These are phyloP conservation scores for Anodontia alba DNA, from an alignment of 2,888 invertebrate genomes.

Conservation along the genomic window DNA sequence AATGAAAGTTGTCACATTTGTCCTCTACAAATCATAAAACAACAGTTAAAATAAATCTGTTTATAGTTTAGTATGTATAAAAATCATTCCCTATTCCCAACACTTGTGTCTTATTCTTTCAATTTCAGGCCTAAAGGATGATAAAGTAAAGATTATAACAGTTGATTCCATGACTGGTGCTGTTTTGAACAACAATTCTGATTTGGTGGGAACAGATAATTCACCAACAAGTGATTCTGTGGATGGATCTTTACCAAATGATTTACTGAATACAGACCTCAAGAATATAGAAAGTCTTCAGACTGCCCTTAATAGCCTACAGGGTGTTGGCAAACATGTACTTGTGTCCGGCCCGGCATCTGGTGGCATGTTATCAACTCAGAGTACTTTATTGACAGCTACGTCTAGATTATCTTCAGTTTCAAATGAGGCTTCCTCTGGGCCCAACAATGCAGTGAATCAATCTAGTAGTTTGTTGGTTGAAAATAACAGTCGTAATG, in stretches of 20 bases:
- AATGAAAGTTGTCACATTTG: no score
- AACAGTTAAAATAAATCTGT: no score
- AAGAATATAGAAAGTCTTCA: constrained; percentile 43
- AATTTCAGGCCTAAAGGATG: constrained; percentile 71
- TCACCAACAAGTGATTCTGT: constrained; percentile 55
- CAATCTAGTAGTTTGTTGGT: not conserved
- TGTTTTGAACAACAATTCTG: constrained; percentile 43
- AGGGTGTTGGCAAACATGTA: constrained; percentile 6
- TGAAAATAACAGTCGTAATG: not conserved
- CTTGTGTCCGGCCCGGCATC: not conserved
- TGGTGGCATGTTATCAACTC: constrained; percentile 1
- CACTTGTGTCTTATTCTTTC: not conserved
- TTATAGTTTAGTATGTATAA: no score
- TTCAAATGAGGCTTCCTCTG: not conserved
- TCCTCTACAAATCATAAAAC: no score
- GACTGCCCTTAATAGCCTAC: constrained; percentile 44
- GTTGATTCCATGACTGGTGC: constrained; percentile 59
- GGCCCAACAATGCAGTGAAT: not conserved
- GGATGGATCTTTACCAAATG: constrained; percentile 47
- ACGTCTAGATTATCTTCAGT: not conserved
- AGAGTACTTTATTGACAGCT: not conserved
- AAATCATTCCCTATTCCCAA: no score
- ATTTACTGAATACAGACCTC: constrained; percentile 30
- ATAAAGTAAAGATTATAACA: constrained; percentile 56
- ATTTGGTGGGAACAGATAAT: constrained; percentile 29